Evolutionary conservation across 2,113 vertebrate species (phyloP), one percentile per base, ranked within the genome.

Genomic region (Mobula hypostoma): DNA sequence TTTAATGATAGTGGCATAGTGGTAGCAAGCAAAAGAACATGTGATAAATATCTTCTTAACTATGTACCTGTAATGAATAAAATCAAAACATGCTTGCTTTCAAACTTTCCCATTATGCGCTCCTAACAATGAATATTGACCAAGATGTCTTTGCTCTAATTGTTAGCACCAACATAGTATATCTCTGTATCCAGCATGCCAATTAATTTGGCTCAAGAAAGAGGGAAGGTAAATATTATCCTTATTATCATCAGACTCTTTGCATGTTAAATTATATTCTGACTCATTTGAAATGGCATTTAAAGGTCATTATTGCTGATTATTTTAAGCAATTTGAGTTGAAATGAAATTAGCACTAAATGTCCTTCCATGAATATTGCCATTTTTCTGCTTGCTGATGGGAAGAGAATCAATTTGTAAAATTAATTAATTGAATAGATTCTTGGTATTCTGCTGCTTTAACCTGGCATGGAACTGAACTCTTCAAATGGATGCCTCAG

Each of bases 1-100:
- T 66, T 66, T n/a, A 32, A 29, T 90, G 85, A n/a, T 66, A n/a
- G 58, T 90, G 85, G 85, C 61, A n/a, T 66, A n/a, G 58, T 90
- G 85, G 85, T n/a, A 66, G n/a, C 83, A 88, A 63, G 85, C 66
- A 29, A 29, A 66, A 7, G 85, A 12, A 63, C 66, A 0, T 68
- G 29, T 19, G 15, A 90, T 32, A 32, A 68, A 66, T 90, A 66
- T 87, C 27, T 63, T 87, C 21, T n/a, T 85, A 83, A 83, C 56
- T 29, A 48, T 58, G 21, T 56, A 29, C 63, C 58, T 88, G 4
- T 90, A 19, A 1, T 32, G 14, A n/a, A 58, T 27, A 88, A 88
- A 88, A 88, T 88, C 27, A 88, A 87, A 27, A n/a, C 7, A 61
- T 12, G 83, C 48, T 9, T 27, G 0, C 29, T 14, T 88, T 88